These are phyloP conservation scores for Caenorhabditis doughertyi DNA, from an alignment of 2,888 invertebrate genomes.

Conservation along the genomic window DNA sequence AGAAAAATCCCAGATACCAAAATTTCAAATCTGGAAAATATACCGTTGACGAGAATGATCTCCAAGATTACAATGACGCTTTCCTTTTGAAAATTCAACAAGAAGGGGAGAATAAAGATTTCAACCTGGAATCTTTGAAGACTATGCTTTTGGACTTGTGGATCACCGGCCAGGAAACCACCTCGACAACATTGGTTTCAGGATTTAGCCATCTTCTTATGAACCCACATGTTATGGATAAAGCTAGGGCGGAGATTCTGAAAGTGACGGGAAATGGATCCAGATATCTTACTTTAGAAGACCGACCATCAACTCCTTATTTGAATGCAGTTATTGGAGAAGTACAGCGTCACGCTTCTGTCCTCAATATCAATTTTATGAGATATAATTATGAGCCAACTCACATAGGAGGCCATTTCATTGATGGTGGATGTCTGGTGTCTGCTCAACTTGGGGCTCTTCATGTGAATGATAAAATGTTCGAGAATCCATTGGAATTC, in stretches of 20 bases:
- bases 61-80: constrained; percentile 66
- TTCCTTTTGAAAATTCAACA: constrained; percentile 65
- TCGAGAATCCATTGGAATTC: constrained; percentile 56
- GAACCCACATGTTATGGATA: constrained; percentile 57
- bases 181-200: constrained; percentile 62
- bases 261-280: constrained; percentile 55
- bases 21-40: constrained; percentile 54
- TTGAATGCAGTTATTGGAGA: constrained; percentile 60
- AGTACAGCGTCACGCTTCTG: constrained; percentile 67
- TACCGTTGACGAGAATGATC: constrained; percentile 43
- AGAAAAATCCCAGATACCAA: constrained; percentile 4
- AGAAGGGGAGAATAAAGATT: constrained; percentile 51
- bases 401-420: constrained; percentile 54
- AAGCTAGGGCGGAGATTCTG: constrained; percentile 50
- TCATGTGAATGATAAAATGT: constrained; percentile 59
- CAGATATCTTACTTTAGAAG: constrained; percentile 13
- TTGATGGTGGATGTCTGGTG: constrained; percentile 50
- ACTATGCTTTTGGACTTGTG: constrained; percentile 67
- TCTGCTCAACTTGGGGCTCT: constrained; percentile 66
- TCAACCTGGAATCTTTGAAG: constrained; percentile 55
- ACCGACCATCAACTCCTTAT: constrained; percentile 45
- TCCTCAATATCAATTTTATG: constrained; percentile 65
- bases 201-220: constrained; percentile 61
- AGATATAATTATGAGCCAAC: constrained; percentile 51
- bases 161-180: constrained; percentile 73